phyloP scores from a whole-genome alignment of 35 echinoderm and acorn worm genomes.

The Antedon bifida region DNA sequence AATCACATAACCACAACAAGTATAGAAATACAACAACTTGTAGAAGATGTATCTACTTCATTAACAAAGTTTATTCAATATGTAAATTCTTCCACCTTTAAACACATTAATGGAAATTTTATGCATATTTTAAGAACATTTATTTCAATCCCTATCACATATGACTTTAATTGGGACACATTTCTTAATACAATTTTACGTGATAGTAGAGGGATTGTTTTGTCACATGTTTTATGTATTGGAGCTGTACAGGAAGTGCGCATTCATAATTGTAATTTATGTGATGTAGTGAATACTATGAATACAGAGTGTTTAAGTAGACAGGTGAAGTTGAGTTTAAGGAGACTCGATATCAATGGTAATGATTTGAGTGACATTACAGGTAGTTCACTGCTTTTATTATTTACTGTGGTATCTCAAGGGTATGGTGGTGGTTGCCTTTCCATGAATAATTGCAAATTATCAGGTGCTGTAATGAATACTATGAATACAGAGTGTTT shows the following conservation, averaged over 20 bases:
- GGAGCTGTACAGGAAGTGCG: neutral
- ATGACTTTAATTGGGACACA: no score
- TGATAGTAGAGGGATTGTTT: neutral
- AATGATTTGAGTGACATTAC: no score
- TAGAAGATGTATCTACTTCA: neutral
- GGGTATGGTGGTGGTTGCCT: neutral
- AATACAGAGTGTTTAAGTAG: no score
- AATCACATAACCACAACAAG: neutral
- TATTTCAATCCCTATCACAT: no score
- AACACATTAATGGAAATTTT: neutral
- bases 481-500: neutral
- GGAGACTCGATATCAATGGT: no score
- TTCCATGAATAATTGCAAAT: neutral
- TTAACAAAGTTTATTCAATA: neutral
- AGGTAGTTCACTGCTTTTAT: no score
- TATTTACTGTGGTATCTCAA: no score
- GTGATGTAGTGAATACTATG: neutral
- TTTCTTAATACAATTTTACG: neutral
- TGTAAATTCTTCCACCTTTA: neutral
- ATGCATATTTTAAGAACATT: neutral
- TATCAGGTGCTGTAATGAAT: neutral
- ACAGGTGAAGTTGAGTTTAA: no score
- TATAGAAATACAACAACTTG: neutral
- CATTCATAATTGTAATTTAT: neutral
- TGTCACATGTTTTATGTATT: neutral